Base-by-base conservation (phyloP, 1,140 invertebrate species). In the Zaprionus davidi region DNA sequence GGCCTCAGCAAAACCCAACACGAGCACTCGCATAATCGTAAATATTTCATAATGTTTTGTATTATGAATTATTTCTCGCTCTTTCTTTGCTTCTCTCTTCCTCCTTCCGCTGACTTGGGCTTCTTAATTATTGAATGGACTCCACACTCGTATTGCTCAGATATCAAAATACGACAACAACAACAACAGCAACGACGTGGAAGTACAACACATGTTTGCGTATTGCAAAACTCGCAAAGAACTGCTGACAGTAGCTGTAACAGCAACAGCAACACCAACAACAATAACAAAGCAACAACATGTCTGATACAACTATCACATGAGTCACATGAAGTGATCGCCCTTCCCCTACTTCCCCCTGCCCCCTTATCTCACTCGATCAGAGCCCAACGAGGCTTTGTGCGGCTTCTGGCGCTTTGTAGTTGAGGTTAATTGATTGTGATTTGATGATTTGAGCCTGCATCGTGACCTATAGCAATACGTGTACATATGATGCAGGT, bases 1-100 rank as follows among this genome's bases (percentile, higher is more conserved):
- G 9, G 24, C 17, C 55, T 56, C 66, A 24, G 9, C 31, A 34
- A 34, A 34, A 34, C 13, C 12, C 34, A 68, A 73, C 28, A 31
- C 46, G 60, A 69, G 65, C 64, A 56, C 65, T 20, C 65, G 46
- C 56, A 77, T 77, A 58, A 87, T 87, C 73, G 73, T 88, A 78
- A 83, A 84, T 84, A 78, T 87, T 88, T 87, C 84, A 88, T 88
- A 87, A 87, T 69, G 63, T 38, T 75, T 63, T 75, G 41, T 59
- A 22, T 58, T 77, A 67, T 49, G 22, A 58, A 38, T 65, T 58
- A 36, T 4, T 65, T 68, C 64, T 41, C 41, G 24, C 60, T 41
- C 59, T 15, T 38, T 71, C 11, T 55, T 22, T 38, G 7, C 34
- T 28, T 74, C 53, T 12, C 24, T 55, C n/a, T 62, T 31, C 44